phyloP scores from a whole-genome alignment of 1,140 invertebrate species.

The Chrysopa pallens region DNA sequence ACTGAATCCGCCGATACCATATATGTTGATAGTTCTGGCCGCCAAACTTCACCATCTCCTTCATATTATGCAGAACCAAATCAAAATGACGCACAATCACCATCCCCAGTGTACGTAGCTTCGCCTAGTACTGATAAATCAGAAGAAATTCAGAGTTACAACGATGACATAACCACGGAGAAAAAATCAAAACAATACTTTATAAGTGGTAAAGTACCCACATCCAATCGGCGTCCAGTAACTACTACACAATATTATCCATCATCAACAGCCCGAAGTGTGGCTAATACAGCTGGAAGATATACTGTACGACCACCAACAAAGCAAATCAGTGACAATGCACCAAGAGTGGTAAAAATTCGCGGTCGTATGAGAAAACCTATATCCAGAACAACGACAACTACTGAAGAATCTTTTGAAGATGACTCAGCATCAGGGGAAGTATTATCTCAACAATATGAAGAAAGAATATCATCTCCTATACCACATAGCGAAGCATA shows the following conservation, averaged over 20 bases:
- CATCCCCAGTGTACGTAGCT: neutral
- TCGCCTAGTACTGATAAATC: neutral
- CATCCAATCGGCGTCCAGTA: neutral
- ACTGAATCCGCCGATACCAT: neutral
- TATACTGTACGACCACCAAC: neutral
- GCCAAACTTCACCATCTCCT: neutral
- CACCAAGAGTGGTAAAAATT: neutral
- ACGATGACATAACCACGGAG: neutral
- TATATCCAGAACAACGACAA: neutral
- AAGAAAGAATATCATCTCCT: too few relatives aligned
- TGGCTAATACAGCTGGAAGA: neutral
- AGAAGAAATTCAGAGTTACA: neutral
- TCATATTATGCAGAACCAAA: neutral
- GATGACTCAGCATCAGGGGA: too few relatives aligned
- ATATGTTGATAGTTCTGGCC: neutral
- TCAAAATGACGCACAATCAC: neutral
- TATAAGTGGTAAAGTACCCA: neutral
- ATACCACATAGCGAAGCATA: too few relatives aligned
- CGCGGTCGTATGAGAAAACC: slow-evolving; percentile 1
- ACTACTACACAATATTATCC: neutral
- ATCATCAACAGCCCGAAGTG: neutral
- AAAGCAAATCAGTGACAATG: neutral
- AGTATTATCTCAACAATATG: too few relatives aligned
- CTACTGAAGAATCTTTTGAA: too few relatives aligned
- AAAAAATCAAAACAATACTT: neutral